Conservation (phyloP, 2,797 vertebrate species). For the Poecile montanus region DNA sequence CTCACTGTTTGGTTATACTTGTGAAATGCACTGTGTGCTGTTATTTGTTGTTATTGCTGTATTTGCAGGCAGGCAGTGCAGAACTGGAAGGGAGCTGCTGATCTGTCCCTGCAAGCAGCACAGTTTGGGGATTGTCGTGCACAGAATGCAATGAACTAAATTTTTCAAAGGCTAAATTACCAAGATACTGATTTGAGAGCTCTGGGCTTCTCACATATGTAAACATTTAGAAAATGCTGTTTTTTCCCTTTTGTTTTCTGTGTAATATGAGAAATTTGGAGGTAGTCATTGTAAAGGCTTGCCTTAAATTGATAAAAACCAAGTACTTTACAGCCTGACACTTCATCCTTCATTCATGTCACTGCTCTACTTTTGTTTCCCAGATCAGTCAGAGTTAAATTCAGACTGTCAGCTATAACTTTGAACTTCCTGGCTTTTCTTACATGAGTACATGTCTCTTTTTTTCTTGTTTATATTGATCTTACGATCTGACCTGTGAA, state of each 20-base stretch:
- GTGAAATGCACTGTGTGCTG: background rate
- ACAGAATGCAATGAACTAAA: background rate
- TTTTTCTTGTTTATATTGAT: conserved; percentile 36
- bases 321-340: background rate
- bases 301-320: conserved; percentile 11
- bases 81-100: fast-evolving
- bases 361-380: background rate
- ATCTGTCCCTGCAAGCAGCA: background rate
- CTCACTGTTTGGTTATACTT: background rate
- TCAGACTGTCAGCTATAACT: conserved; percentile 21
- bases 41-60: background rate
- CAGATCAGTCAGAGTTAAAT: conserved; percentile 38
- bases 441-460: background rate
- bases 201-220: background rate
- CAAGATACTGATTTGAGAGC: background rate
- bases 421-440: conserved; percentile 31
- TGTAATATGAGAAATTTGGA: background rate
- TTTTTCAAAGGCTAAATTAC: background rate
- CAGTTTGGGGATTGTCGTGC: fast-evolving
- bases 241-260: background rate
- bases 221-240: background rate
- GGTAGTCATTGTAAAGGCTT: background rate
- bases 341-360: conserved; percentile 21
- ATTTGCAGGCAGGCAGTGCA: background rate
- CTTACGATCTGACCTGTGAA: background rate